phyloP scores from a whole-genome alignment of 2,888 invertebrate species.

The Plebejus argus region DNA sequence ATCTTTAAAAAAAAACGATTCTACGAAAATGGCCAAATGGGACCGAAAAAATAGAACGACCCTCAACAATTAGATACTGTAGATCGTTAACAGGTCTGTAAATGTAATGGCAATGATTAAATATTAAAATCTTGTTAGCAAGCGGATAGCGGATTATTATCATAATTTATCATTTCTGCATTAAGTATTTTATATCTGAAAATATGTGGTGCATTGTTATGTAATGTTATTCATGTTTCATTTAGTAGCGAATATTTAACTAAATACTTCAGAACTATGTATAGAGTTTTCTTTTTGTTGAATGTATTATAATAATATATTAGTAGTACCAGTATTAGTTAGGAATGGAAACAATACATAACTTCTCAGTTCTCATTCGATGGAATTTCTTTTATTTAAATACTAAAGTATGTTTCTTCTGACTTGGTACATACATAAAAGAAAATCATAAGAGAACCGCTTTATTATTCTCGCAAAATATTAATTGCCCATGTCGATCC shows the following conservation, averaged over 20 bases:
- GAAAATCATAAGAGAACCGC: too few species aligned
- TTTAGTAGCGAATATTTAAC: neutral
- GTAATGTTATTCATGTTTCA: neutral
- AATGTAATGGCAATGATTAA: constrained; percentile 19
- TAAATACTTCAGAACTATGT: neutral
- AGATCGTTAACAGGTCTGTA: neutral
- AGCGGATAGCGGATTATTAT: constrained; percentile 20
- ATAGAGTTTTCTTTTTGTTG: neutral
- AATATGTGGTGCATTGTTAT: neutral
- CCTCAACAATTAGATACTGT: too few species aligned
- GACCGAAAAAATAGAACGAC: too few species aligned
- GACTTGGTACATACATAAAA: neutral
- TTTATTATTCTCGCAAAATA: too few species aligned
- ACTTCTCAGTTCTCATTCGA: too few species aligned
- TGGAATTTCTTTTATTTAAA: neutral
- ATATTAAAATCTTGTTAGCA: constrained; percentile 22
- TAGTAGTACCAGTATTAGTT: too few species aligned
- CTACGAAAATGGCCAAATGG: too few species aligned
- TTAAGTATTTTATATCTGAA: neutral
- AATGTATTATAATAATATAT: too few species aligned
- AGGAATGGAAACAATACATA: too few species aligned
- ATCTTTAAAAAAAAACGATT: too few species aligned
- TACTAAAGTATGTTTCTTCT: neutral
- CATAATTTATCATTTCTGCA: constrained; percentile 17
- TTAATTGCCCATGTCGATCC: too few species aligned